Evolutionary conservation across 92 coral and sea anemone species (phyloP).

Genomic region (Epizoanthus scotinus): DNA sequence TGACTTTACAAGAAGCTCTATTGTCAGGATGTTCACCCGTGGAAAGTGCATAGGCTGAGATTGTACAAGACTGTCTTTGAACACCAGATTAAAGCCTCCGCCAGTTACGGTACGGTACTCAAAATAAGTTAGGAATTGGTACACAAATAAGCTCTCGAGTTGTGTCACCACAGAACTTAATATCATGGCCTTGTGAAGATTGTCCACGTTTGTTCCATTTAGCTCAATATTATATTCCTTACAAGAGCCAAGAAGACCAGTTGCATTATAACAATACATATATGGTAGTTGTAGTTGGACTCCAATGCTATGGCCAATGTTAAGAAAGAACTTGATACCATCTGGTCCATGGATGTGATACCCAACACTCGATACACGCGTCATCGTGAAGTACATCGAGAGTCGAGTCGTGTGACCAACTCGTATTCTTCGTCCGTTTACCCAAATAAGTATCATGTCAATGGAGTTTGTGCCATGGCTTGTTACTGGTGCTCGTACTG

Average conservation of each 20-base stretch:
- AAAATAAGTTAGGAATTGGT: slow-evolving; percentile 37
- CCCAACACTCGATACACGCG: slow-evolving; percentile 47
- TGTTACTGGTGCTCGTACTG: slow-evolving; percentile 54
- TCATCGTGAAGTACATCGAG: slow-evolving; percentile 46
- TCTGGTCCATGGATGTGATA: slow-evolving; percentile 54
- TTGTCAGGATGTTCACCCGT: slow-evolving; percentile 46
- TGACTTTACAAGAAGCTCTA: slow-evolving; percentile 56
- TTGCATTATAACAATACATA: slow-evolving; percentile 42
- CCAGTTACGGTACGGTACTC: slow-evolving; percentile 53
- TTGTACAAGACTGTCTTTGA: slow-evolving; percentile 50
- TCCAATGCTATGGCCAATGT: slow-evolving; percentile 58
- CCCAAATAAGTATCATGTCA: slow-evolving; percentile 50
- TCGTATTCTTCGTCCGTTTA: slow-evolving; percentile 42
- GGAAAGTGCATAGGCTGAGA: slow-evolving; percentile 49
- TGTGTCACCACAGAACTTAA: slow-evolving; percentile 25
- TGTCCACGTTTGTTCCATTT: slow-evolving; percentile 20
- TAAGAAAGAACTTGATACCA: slow-evolving; percentile 46
- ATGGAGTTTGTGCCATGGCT: slow-evolving; percentile 3
- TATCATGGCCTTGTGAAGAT: slow-evolving; percentile 1
- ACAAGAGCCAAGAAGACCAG: slow-evolving; percentile 62
- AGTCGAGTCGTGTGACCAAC: slow-evolving; percentile 56
- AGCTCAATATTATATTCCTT: slow-evolving; percentile 15
- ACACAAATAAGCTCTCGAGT: slow-evolving; percentile 53
- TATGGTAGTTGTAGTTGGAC: slow-evolving; percentile 47
- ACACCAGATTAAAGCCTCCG: slow-evolving; percentile 52